Evolutionary conservation across 2,113 vertebrate genomes (phyloP), one percentile per base, ranked within the genome.

Genomic region (Ictalurus punctatus): DNA sequence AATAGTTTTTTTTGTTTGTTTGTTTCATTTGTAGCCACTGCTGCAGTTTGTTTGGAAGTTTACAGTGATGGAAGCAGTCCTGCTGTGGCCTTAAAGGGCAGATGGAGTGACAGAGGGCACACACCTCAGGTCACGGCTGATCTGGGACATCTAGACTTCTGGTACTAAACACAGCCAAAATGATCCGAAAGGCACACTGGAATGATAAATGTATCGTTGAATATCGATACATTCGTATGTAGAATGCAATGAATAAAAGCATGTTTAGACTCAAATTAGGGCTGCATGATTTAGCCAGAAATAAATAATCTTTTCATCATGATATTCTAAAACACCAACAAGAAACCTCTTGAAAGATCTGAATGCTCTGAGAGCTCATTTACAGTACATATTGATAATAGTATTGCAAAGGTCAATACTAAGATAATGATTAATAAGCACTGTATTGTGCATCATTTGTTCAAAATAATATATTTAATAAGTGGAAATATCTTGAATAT

Each of bases 91-190:
- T 86, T 80, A 86, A 83, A 89, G 86, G 56, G 83, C 90, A 90
- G 86, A 89, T 90, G 86, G 86, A 79, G 88, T 89, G 90, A 89
- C 88, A 88, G 86, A 91, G 88, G 88, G 88, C 86, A 85, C 88
- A 81, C 87, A 21, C 88, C 86, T 89, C 82, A 73, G 86, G 88
- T 84, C 83, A 89, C 21, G 44, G 80, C 56, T 30, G 69, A 89
- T 87, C 86, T 89, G 54, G 86, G 65, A 83, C 82, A 87, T 87
- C 81, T 83, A 65, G 71, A 87, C 85, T 54, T 87, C 69, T 88
- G 84, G 81, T 79, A 83, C 78, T 30, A 84, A 88, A 84, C 69
- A 58, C 40, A 79, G 58, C 69, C 87, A 89, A 86, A 37, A 86
- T 34, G 48, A 52, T 79, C 44, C 37, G 44, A 83, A 88, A 86